Evolutionary conservation across 1,140 invertebrate genomes (phyloP).

Genomic region (Globodera ellingtonae): DNA sequence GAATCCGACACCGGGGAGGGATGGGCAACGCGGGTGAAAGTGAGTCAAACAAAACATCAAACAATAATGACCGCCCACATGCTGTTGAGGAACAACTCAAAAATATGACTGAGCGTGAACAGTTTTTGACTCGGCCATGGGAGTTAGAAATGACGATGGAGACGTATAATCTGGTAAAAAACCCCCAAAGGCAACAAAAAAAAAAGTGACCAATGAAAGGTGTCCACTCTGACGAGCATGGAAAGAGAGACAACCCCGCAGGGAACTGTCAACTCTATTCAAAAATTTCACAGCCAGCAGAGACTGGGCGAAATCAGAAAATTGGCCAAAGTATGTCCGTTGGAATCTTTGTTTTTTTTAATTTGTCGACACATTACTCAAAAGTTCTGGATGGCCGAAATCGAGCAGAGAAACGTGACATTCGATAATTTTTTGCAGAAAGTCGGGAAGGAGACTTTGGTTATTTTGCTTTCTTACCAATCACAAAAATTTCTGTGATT

Average conservation of each 20-base stretch:
- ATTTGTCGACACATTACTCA: neutral
- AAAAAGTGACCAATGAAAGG: neutral
- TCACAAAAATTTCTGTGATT: neutral
- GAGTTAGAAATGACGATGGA: constrained; percentile 51
- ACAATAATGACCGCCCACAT: neutral
- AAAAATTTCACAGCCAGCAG: constrained; percentile 36
- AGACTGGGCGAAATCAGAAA: constrained; percentile 44
- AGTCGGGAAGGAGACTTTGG: constrained; percentile 45
- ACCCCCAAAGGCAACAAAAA: neutral
- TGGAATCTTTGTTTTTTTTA: no score
- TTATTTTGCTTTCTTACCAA: neutral
- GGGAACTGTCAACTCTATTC: constrained; percentile 38
- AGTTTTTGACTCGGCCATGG: constrained; percentile 41
- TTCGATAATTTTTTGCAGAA: constrained; percentile 65
- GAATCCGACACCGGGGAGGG: constrained; percentile 23
- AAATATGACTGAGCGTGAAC: constrained; percentile 44
- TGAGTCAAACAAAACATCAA: neutral
- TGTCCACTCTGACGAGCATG: constrained; percentile 40
- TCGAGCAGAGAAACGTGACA: constrained; percentile 36
- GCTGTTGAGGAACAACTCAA: constrained; percentile 30
- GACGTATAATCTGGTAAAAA: constrained; percentile 44
- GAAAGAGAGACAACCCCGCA: constrained; percentile 51
- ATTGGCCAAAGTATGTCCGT: constrained; percentile 46
- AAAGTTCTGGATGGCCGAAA: constrained; percentile 22
- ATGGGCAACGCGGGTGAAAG: constrained; percentile 43